Percentiles rank a stretch among this genome's conserved stretches.
Conservation (phyloP, 2,797 vertebrate species). For the Molothrus ater region DNA sequence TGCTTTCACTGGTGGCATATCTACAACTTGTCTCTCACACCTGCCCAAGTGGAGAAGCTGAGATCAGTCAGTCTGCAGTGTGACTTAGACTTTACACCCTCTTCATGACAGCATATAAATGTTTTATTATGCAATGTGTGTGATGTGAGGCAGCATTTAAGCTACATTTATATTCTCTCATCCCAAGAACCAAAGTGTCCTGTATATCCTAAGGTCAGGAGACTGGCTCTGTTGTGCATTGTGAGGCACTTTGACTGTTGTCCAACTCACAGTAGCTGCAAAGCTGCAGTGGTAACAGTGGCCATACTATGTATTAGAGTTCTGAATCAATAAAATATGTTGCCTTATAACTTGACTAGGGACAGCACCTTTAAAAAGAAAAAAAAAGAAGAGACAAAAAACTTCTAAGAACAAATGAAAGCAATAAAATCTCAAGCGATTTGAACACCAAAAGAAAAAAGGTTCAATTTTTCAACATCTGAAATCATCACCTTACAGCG, state of each 20-base stretch:
- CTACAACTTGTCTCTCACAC: conserved; percentile 59
- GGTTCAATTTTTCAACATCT: not conserved
- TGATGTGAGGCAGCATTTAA: conserved; percentile 71
- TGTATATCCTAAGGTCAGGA: conserved; percentile 67
- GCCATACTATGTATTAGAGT: conserved; percentile 80
- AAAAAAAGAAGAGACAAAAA: conserved; percentile 5
- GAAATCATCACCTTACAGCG: conserved; percentile 7
- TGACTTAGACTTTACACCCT: conserved; percentile 46
- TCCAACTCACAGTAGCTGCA: conserved; percentile 37
- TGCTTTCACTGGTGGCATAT: conserved; percentile 64
- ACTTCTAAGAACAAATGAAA: conserved; percentile 60
- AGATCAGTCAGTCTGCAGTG: conserved; percentile 54
- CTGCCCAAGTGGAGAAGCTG: conserved; percentile 15
- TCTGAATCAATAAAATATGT: conserved; percentile 77
- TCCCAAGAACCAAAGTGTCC: conserved; percentile 76
- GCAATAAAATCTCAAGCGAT: conserved; percentile 70
- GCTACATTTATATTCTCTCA: conserved; percentile 67
- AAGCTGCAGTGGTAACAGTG: conserved; percentile 74
- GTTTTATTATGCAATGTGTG: conserved; percentile 72
- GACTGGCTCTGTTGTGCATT: conserved; percentile 55
- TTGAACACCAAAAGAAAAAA: conserved; percentile 17
- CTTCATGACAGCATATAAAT: conserved; percentile 66
- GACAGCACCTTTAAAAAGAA: conserved; percentile 70
- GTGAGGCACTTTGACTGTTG: conserved; percentile 56
- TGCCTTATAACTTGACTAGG: conserved; percentile 73